Base-by-base conservation (phyloP, 2,888 invertebrate genomes). In the Stenodema calcarata region DNA sequence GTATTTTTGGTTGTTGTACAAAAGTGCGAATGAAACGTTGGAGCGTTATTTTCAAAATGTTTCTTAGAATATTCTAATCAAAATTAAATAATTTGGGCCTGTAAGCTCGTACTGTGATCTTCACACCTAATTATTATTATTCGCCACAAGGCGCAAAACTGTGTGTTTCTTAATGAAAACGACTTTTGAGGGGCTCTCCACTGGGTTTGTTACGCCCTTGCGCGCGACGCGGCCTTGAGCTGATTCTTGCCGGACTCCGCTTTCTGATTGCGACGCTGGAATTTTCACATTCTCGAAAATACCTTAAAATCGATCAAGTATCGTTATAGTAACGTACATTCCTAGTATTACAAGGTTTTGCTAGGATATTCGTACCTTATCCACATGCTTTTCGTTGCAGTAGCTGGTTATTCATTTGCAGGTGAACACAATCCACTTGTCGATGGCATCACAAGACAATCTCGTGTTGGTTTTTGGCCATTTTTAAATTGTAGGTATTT, bases 201-300 rank as follows among this genome's bases (percentile, higher is more conserved):
- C 14, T 16, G 6, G 30, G 35, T 30, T 16, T 35, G 30, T 73
- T 73, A 30, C 73, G 73, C 73, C 62, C 82, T 16, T n/a, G 54
- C 82, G 69, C 35, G 35, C 62, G 82, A 11, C 30, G 82, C 82
- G 82, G 82, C 82, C 82, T 82, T 82, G 82, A 69, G 69, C 82
- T 69, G 82, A 82, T 82, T 82, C 62, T 82, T 69, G 35, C 82
- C 69, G 69, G 82, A 82, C 69, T 82, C 41, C 69, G 69, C 82
- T 82, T 82, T 82, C 82, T 41, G 62, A 54, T 80, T 50, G 80
- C 80, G 80, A 16, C 28, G 47, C 30, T 41, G 76, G 70, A 70
- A 14, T 27, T 78, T 78, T 78, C 78, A 3, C 44, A 78, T 44
- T 78, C 44, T 18, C n/a, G n/a, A 75, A 35, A 62, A 62, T 62